Conservation (phyloP, 2,888 invertebrate genomes). For the Xanthorhoe spadicearia region DNA sequence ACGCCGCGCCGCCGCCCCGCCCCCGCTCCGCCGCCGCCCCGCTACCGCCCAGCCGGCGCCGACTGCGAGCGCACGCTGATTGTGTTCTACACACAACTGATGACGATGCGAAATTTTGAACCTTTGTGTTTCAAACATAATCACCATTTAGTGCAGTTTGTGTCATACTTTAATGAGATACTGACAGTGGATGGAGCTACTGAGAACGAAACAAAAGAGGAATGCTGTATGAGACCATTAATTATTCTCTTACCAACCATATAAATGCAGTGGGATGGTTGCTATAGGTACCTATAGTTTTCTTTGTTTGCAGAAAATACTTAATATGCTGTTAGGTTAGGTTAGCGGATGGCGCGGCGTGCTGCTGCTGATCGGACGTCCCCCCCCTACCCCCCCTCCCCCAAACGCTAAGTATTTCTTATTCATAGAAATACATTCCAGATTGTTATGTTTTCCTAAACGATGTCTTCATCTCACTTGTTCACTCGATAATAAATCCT, state of each 20-base stretch:
- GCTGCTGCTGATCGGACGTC: neutral
- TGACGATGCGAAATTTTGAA: neutral
- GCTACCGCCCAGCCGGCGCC: no score
- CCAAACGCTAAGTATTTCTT: constrained; percentile 49
- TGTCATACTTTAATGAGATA: neutral
- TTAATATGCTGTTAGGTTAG: no score
- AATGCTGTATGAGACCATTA: neutral
- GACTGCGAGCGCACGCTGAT: neutral
- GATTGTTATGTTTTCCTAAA: constrained; percentile 47
- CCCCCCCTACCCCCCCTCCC: constrained; percentile 6
- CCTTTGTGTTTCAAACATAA: neutral
- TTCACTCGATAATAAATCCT: constrained; percentile 26
- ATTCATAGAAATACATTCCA: constrained; percentile 57
- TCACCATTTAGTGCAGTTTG: neutral
- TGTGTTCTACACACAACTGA: neutral
- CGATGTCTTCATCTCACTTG: constrained; percentile 19
- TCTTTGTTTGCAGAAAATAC: no score
- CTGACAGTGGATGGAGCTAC: neutral
- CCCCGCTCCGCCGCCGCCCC: no score
- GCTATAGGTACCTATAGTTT: no score
- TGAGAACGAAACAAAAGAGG: neutral
- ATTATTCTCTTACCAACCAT: no score
- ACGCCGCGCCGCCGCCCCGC: neutral
- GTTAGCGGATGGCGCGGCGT: no score
- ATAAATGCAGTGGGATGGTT: no score